These are phyloP conservation scores for Ivindomyrus marchei DNA, from an alignment of 2,113 vertebrate genomes.

Conservation along the genomic window DNA sequence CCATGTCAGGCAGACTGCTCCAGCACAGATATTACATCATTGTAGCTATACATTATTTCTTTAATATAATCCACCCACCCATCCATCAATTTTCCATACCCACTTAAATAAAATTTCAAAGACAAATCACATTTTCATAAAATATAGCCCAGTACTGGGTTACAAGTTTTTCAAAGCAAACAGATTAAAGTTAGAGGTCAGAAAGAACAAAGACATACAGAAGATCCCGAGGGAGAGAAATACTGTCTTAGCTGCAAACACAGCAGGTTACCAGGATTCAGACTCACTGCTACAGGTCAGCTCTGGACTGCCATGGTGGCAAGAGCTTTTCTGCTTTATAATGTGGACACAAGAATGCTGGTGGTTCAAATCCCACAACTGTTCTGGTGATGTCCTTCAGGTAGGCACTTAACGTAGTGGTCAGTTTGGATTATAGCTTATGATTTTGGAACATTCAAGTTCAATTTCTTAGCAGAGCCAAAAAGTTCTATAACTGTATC, in stretches of 20 bases:
- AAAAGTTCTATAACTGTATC: background rate
- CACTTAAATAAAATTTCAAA: background rate
- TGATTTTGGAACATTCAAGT: background rate
- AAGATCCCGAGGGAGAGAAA: background rate
- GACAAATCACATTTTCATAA: background rate
- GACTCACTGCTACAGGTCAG: background rate
- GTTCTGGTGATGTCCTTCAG: background rate
- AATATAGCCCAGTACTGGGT: background rate
- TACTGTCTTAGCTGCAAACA: background rate
- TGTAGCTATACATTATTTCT: too few species aligned
- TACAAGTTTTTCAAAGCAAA: background rate
- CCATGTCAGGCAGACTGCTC: background rate
- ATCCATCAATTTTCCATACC: background rate
- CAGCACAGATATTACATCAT: background rate
- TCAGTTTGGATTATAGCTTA: background rate
- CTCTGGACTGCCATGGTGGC: background rate
- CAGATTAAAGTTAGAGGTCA: background rate
- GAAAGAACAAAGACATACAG: background rate
- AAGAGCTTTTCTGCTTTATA: background rate
- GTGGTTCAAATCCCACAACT: background rate
- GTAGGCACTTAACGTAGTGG: background rate
- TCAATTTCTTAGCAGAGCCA: background rate
- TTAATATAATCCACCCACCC: background rate
- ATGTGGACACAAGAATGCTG: background rate
- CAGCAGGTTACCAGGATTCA: background rate